A percentile compares a stretch with the other conserved stretches of the same genome.
phyloP scores from a whole-genome alignment of 2,888 invertebrate genomes.

The Euplagia quadripunctaria region DNA sequence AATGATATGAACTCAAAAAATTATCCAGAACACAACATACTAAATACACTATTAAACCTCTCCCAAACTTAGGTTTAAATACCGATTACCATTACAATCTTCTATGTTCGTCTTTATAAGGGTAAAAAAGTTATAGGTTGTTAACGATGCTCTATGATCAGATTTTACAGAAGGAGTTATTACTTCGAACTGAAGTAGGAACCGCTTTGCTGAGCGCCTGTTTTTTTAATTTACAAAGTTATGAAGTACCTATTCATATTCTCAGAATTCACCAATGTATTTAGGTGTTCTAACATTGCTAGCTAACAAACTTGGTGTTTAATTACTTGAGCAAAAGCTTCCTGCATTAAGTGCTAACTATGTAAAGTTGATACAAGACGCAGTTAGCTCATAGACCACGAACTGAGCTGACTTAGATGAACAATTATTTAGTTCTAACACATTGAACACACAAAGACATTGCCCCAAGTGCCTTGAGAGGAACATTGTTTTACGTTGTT shows the following conservation, averaged over 20 bases:
- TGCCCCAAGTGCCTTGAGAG: not conserved
- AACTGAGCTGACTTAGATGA: not conserved
- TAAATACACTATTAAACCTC: no score
- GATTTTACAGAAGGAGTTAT: no score
- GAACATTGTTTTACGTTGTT: not conserved
- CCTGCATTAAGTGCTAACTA: not conserved
- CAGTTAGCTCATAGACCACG: not conserved
- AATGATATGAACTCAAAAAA: no score
- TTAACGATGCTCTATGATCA: no score
- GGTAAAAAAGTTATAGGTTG: no score
- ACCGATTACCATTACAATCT: not conserved
- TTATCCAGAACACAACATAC: no score
- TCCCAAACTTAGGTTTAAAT: no score
- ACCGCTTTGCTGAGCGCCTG: no score
- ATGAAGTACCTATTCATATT: no score
- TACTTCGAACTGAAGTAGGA: no score
- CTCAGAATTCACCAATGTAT: not conserved
- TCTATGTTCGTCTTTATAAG: no score
- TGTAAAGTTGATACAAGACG: slow-evolving; percentile 2
- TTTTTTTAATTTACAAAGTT: no score
- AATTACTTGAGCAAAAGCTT: not conserved
- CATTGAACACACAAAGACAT: not conserved
- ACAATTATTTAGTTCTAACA: slow-evolving; percentile 1
- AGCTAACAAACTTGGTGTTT: not conserved
- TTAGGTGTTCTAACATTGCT: not conserved